Base-by-base conservation (phyloP, 2,888 invertebrate species). In the Spilosoma lubricipeda region DNA sequence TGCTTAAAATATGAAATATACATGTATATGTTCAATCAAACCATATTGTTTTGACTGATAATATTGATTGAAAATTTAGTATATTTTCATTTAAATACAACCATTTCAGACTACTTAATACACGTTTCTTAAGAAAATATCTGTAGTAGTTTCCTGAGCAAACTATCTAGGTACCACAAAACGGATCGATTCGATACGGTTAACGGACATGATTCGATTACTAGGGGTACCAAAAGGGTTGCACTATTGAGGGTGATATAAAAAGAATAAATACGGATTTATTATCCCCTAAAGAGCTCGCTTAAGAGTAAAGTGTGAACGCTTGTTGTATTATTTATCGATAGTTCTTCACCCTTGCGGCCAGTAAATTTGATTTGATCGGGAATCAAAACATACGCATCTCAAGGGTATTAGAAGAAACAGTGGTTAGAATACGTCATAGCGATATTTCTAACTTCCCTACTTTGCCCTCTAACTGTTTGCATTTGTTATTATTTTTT, bases 201-300 rank as follows among this genome's bases (percentile, higher is more conserved):
- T 88, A 90, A 84, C 88, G 90, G 87, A 84, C 89, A 88, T 92
- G 92, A 94, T 94, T 94, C 87, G 94, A 95, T 94, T 93, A 93
- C 81, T 73, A 67, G 39, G 52, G 66, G 56, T 42, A 45, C 59
- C 70, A 84, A 83, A 90, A 91, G 90, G 94, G 94, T 92, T 90
- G 71, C 76, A 70, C 67, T 70, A 78, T 79, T 80, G 82, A 89
- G 91, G 89, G 85, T 88, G 87, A 91, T 93, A 93, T 94, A 94
- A 93, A 94, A 94, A 94, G 94, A 95, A 94, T 94, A 95, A 95
- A 95, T 94, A 95, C 92, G 94, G 95, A 95, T 95, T 95, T 95
- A 95, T 95, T 94, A 94, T 93, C 91, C 95, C 95, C 95, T 92
- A 92, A 93, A 94, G 95, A 90, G 89, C 86, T 77, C 91, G 91